Conservation (phyloP, 2,888 invertebrate species). For the Spilosoma lubricipeda region DNA sequence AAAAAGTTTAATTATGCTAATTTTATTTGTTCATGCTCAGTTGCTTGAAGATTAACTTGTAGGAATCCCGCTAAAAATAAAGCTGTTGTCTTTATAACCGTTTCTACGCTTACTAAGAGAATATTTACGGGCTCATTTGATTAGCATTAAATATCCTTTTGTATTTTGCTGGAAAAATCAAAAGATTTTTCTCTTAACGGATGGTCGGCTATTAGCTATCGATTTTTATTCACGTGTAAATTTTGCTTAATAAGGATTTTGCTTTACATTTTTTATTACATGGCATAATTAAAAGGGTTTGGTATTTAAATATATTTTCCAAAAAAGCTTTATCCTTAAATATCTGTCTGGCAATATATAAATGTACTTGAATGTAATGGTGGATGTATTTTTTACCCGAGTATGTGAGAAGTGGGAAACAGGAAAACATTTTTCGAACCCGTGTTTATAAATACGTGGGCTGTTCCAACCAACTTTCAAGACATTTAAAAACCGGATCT, state of each 20-base stretch:
- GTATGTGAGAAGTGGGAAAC: too few relatives aligned
- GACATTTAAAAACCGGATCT: too few relatives aligned
- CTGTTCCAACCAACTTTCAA: too few relatives aligned
- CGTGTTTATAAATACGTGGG: too few relatives aligned
- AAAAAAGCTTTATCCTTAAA: neutral
- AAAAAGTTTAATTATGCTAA: conserved; percentile 57
- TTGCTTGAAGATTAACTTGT: conserved; percentile 26
- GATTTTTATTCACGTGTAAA: neutral
- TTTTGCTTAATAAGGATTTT: neutral
- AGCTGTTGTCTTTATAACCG: conserved; percentile 40
- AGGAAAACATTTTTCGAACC: too few relatives aligned
- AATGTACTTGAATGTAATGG: too few relatives aligned
- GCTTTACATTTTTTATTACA: neutral
- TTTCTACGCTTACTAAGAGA: conserved; percentile 35
- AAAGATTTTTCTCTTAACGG: neutral
- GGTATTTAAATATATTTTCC: neutral
- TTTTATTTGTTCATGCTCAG: conserved; percentile 46
- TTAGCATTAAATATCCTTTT: conserved; percentile 28
- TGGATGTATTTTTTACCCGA: too few relatives aligned
- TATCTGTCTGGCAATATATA: neutral
- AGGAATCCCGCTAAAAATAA: conserved; percentile 28
- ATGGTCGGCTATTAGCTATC: neutral
- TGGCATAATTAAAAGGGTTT: neutral
- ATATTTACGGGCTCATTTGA: conserved; percentile 38
- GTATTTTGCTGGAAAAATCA: neutral